These are phyloP conservation scores for Theocolax elegans DNA, from an alignment of 1,140 invertebrate species.

Conservation along the genomic window DNA sequence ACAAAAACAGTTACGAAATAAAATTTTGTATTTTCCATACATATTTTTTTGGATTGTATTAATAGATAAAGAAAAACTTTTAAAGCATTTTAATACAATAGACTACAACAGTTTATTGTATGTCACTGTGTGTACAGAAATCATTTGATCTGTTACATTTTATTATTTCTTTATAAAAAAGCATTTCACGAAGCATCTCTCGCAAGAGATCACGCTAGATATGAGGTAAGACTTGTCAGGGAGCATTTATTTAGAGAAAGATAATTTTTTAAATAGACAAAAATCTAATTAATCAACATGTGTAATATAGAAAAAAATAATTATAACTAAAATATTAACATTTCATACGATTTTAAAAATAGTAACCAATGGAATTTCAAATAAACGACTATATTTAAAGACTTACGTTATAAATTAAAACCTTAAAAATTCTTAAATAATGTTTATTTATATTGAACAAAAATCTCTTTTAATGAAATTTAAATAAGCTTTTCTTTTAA, in stretches of 20 bases:
- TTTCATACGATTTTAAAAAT: no score
- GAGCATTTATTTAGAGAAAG: neutral
- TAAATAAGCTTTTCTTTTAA: neutral
- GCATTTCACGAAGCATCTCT: conserved; percentile 24
- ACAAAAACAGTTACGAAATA: conserved; percentile 24
- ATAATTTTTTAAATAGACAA: neutral
- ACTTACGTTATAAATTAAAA: no score
- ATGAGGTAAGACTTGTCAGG: conserved; percentile 50
- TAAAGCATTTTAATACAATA: conserved; percentile 26
- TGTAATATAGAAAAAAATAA: no score
- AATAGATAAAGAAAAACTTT: conserved; percentile 5
- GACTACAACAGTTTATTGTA: conserved; percentile 54
- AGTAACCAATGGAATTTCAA: no score
- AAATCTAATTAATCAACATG: no score
- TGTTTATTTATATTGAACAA: no score
- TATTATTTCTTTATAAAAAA: conserved; percentile 35
- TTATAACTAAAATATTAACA: no score
- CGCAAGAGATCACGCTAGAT: conserved; percentile 41
- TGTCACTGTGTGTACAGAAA: conserved; percentile 49
- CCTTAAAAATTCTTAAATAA: no score
- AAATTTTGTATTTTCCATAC: conserved; percentile 22
- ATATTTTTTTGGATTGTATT: neutral
- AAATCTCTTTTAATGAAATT: neutral
- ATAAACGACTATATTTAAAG: no score
- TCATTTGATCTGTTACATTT: conserved; percentile 12